Evolutionary conservation across 2,113 vertebrate genomes (phyloP), one percentile per base, ranked within the genome.

Genomic region (zebrafish (Danio rerio)): DNA sequence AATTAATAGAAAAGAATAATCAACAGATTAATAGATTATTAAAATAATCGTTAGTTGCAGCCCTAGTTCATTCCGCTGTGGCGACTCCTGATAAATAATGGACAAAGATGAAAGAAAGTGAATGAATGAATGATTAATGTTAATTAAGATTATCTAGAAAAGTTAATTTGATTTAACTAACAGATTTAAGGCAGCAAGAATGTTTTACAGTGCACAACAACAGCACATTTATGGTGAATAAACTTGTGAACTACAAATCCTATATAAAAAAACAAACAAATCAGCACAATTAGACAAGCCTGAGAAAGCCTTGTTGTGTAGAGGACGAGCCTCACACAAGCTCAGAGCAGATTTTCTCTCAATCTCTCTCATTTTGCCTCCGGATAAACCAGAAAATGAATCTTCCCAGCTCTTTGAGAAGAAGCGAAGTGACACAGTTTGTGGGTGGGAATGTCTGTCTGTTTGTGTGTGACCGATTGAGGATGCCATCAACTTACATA

Each of bases 401-500:
- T 77, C 45, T 77, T 62, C 45, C 21, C 43, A 50, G 4, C 4
- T 63, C 58, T 50, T 50, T 63, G 45, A 77, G 74, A 77, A 62
- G 13, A 50, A 71, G 47, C 18, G 5, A 42, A 59, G 42, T 45
- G 73, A 62, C 74, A 47, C 45, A 63, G 43, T 62, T 49, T 62
- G 58, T 71, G 47, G 68, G 68, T 21, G 68, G 68, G 11, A 15
- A 52, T 50, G 68, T 71, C 12, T 61, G 56, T 75, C 40, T 45
- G 11, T 49, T 10, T 58, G 31, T 59, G n/a, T 76, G 42, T 61
- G 56, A 76, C 73, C 56, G 20, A 76, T 76, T 47, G 6, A 9
- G 73, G n/a, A 77, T 62, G 58, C 43, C 58, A 77, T 77, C 45
- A 62, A 77, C 47, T 77, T 62, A 61, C 74, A 77, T 77, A 62